phyloP scores from a whole-genome alignment of 1,140 invertebrate genomes.

The Adelges cooleyi region DNA sequence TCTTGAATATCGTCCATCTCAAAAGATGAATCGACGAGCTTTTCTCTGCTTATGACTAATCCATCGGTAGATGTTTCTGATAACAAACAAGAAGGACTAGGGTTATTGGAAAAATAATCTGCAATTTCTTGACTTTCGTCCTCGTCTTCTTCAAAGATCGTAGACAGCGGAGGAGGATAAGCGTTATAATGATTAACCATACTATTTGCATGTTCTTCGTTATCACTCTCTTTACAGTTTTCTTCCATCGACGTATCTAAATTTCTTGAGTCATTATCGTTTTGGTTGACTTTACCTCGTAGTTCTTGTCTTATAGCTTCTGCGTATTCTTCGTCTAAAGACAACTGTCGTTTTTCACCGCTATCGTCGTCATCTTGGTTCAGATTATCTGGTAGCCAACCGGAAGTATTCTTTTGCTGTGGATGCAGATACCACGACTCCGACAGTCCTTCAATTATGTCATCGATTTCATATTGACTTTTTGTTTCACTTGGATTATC shows the following conservation, averaged over 20 bases:
- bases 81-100: slow-evolving; percentile 10
- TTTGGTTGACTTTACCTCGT: slow-evolving; percentile 35
- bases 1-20: slow-evolving; percentile 35
- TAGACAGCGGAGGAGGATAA: slow-evolving; percentile 43
- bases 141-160: slow-evolving; percentile 49
- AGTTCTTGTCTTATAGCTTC: slow-evolving; percentile 54
- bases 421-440: slow-evolving; percentile 27
- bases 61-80: slow-evolving; percentile 13
- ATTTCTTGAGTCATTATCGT: slow-evolving; percentile 19
- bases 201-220: slow-evolving; percentile 26
- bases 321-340: slow-evolving; percentile 30
- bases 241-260: slow-evolving; percentile 20
- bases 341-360: neutral
- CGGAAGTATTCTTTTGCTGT: neutral
- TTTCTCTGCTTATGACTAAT: slow-evolving; percentile 18
- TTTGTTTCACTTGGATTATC: neutral
- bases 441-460: slow-evolving; percentile 27
- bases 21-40: slow-evolving; percentile 1
- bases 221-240: neutral
- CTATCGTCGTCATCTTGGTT: slow-evolving; percentile 7
- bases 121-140: slow-evolving; percentile 31
- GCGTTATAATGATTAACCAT: slow-evolving; percentile 32
- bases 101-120: slow-evolving; percentile 20
- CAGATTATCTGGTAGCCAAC: slow-evolving; percentile 21
- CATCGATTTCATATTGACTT: slow-evolving; percentile 28